Conservation (phyloP, 2,888 invertebrate genomes). For the Brachylomia viminalis region DNA sequence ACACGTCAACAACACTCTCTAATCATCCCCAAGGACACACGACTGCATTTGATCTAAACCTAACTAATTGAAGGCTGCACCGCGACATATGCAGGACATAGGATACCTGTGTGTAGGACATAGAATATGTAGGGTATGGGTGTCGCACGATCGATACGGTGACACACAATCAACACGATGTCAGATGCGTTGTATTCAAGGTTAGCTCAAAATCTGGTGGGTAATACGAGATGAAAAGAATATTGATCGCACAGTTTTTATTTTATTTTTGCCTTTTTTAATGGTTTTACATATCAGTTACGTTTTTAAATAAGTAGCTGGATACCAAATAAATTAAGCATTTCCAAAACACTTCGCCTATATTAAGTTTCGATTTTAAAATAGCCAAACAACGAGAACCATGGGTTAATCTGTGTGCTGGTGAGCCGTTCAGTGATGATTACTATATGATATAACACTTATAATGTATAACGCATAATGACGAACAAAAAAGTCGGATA, state of each 20-base stretch:
- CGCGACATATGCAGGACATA: not conserved
- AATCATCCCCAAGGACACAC: not conserved
- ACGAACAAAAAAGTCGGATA: too few species aligned
- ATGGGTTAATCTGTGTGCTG: too few species aligned
- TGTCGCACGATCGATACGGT: conserved; percentile 31
- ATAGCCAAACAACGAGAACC: too few species aligned
- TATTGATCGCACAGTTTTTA: too few species aligned
- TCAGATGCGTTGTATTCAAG: conserved; percentile 21
- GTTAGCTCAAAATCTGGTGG: not conserved
- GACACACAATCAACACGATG: conserved; percentile 6
- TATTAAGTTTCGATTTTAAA: too few species aligned
- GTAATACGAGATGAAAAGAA: not conserved
- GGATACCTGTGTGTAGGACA: not conserved
- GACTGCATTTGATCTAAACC: not conserved
- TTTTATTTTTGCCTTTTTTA: not conserved
- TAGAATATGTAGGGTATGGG: not conserved
- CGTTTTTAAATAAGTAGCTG: too few species aligned
- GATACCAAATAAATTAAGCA: too few species aligned
- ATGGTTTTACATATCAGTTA: too few species aligned
- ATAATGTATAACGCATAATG: too few species aligned
- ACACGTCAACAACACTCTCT: not conserved
- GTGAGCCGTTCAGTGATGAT: too few species aligned
- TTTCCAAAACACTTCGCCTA: too few species aligned
- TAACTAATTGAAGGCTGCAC: not conserved
- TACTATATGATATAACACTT: too few species aligned